A percentile compares a stretch with the other conserved stretches of the same genome.
phyloP scores from a whole-genome alignment of 2,113 vertebrate species.

The Apaloderma vittatum region DNA sequence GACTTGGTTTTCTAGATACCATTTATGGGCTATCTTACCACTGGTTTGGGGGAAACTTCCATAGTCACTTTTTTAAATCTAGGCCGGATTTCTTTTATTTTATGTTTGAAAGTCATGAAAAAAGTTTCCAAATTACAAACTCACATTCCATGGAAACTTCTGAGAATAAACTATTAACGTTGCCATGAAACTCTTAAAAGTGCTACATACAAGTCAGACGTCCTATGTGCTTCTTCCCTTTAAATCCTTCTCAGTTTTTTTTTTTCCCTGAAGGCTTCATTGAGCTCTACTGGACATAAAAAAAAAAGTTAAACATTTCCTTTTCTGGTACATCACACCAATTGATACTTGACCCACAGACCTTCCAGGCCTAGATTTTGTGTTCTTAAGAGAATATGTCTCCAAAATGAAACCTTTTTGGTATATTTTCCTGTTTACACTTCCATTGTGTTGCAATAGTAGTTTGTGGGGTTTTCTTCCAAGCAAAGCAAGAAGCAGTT shows the following conservation, averaged over 20 bases:
- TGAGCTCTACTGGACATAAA: slow-evolving; percentile 23
- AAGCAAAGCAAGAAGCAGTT: neutral
- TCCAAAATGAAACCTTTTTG: neutral
- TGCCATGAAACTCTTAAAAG: neutral
- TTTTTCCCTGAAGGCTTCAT: slow-evolving; percentile 2
- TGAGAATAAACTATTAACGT: slow-evolving; percentile 6
- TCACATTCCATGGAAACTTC: neutral
- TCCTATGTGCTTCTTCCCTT: neutral
- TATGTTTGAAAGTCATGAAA: neutral
- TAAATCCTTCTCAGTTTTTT: neutral
- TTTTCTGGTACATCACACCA: slow-evolving; percentile 8
- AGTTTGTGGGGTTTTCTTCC: neutral
- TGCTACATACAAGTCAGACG: neutral
- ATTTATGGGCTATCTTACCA: neutral
- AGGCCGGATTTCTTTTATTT: neutral
- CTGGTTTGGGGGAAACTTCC: neutral
- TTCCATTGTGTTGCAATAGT: neutral
- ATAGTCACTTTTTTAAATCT: neutral
- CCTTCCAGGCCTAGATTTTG: neutral
- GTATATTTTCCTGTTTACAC: slow-evolving; percentile 25
- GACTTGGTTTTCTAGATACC: neutral
- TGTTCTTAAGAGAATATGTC: neutral
- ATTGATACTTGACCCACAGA: slow-evolving; percentile 16
- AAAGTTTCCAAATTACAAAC: slow-evolving; percentile 7
- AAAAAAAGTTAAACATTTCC: slow-evolving; percentile 3